Conservation (phyloP, 2,797 vertebrate genomes). For the Ctenopoma multispine region DNA sequence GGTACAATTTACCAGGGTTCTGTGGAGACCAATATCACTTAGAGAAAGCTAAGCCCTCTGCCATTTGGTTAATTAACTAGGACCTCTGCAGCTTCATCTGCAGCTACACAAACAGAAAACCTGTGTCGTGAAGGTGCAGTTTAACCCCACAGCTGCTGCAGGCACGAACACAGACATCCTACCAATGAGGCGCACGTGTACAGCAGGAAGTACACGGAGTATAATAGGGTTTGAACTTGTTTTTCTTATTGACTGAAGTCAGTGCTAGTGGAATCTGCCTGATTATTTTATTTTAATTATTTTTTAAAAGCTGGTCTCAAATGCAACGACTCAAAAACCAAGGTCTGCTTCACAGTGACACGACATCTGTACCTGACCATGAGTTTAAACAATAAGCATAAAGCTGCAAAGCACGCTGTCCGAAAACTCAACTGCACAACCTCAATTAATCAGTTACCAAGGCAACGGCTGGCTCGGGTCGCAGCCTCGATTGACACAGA, state of each 20-base stretch:
- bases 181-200: not conserved
- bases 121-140: conserved; percentile 22
- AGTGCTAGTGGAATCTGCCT: too few species aligned
- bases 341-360: not conserved
- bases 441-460: conserved; percentile 56
- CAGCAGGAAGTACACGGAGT: too few species aligned
- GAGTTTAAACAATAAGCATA: not conserved
- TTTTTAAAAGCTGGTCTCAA: conserved; percentile 3
- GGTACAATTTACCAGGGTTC: conserved; percentile 16
- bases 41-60: conserved; percentile 38
- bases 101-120: conserved; percentile 36
- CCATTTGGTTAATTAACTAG: conserved; percentile 65
- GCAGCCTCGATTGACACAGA: conserved; percentile 52
- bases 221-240: conserved; percentile 3
- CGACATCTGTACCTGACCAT: not conserved
- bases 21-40: conserved; percentile 30
- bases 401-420: not conserved
- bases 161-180: not conserved
- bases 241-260: not conserved
- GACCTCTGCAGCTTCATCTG: conserved; percentile 36
- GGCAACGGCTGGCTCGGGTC: conserved; percentile 43
- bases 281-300: too few species aligned
- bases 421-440: conserved; percentile 6
- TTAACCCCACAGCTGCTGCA: conserved; percentile 31
- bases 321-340: not conserved